phyloP scores from a whole-genome alignment of 2,888 invertebrate species.

The Syritta pipiens region DNA sequence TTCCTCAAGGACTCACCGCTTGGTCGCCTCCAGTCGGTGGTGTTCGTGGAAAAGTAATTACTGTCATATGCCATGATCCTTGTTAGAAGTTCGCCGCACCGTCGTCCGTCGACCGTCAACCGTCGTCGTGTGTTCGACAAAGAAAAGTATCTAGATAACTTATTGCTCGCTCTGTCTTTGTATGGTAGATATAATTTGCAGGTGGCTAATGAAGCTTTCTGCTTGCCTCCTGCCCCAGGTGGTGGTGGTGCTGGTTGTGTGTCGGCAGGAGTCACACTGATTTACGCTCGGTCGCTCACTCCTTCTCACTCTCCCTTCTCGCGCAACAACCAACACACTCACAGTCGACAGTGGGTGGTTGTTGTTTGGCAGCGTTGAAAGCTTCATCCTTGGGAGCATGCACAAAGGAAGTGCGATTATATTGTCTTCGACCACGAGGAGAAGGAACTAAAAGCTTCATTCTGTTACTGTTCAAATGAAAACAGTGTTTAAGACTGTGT shows the following conservation, averaged over 20 bases:
- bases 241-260: too few species aligned
- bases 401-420: conserved; percentile 32
- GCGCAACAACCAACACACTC: neutral
- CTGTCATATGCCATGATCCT: conserved; percentile 13
- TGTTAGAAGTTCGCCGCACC: conserved; percentile 11
- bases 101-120: too few species aligned
- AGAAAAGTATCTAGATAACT: neutral
- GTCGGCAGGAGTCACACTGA: conserved; percentile 5
- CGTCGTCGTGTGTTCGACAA: too few species aligned
- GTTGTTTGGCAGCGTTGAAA: conserved; percentile 27
- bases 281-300: conserved; percentile 3
- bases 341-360: neutral
- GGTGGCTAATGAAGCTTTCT: conserved; percentile 31
- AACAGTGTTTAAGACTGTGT: neutral
- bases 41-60: conserved; percentile 40
- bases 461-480: neutral
- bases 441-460: conserved; percentile 33
- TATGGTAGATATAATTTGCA: conserved; percentile 21
- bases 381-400: conserved; percentile 58
- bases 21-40: neutral
- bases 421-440: conserved; percentile 34
- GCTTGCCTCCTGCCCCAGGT: conserved; percentile 16
- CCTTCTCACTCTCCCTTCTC: too few species aligned
- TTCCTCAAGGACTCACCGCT: conserved; percentile 58
- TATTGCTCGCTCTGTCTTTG: too few species aligned